Base-by-base conservation (phyloP, 2,888 invertebrate species). In the Eupithecia subfuscata region DNA sequence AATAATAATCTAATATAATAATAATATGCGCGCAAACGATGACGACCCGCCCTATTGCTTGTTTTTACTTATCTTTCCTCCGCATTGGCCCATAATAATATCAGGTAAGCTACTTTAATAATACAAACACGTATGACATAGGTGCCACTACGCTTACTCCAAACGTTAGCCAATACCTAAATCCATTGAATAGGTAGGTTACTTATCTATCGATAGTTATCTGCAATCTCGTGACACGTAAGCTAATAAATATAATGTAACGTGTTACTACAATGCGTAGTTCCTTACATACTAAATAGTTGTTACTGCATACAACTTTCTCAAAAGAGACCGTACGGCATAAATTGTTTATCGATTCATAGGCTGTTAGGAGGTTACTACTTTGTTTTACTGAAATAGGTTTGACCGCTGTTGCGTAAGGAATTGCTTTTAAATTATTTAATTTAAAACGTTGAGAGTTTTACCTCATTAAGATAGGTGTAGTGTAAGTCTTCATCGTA, bases 301-400 rank as follows among this genome's bases (percentile, higher is more conserved):
- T 43, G 52, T 34, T 64, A 71, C 71, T 63, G 48, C 40, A 11
- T 60, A 68, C 64, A 52, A 74, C 77, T 77, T 77, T 77, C 74
- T 69, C 74, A 72, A n/a, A n/a, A 74, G 56, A 65, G 56, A 60
- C 43, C 25, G 40, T 69, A 72, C 70, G 65, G 67, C 74, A 74
- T 77, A 74, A n/a, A 74, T 74, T 72, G 40, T 77, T n/a, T 71
- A 72, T 72, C 43, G 76, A 77, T 77, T 74, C 22, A 56, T 65
- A 45, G 8, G 40, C 4, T 65, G 65, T 37, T n/a, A 22, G 37
- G 30, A 34, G 22, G 5, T 52, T 70, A 70, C n/a, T n/a, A n/a
- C 56, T 74, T 64, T 65, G 69, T 71, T 70, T 25, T 48, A 34
- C 70, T 70, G 65, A 37, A 74, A 68, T 69, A 69, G 63, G 71